These are phyloP conservation scores for Gadus macrocephalus DNA, from an alignment of 2,113 vertebrate genomes.

Conservation along the genomic window DNA sequence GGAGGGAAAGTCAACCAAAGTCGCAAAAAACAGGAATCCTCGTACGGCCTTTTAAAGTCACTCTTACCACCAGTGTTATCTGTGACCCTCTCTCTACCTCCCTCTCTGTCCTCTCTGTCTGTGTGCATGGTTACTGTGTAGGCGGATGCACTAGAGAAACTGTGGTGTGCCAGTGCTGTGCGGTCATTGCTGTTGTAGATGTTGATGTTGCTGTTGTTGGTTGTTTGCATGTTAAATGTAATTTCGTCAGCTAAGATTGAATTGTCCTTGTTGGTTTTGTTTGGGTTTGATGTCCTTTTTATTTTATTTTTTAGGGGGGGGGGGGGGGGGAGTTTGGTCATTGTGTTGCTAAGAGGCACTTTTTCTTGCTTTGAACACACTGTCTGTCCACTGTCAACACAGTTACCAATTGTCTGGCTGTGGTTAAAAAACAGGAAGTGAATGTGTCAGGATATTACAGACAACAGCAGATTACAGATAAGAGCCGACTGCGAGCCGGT, in stretches of 20 bases:
- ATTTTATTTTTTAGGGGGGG: background rate
- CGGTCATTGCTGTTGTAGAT: constrained; percentile 22
- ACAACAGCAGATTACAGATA: background rate
- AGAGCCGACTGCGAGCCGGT: too few species aligned
- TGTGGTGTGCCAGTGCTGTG: constrained; percentile 37
- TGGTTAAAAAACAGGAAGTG: background rate
- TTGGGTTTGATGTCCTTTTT: constrained; percentile 18
- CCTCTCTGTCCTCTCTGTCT: constrained; percentile 22
- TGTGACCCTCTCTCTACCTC: constrained; percentile 19
- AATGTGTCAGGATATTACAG: constrained; percentile 25
- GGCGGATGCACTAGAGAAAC: constrained; percentile 51
- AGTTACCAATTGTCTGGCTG: too few species aligned
- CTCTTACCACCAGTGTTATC: too few species aligned
- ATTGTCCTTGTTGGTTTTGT: constrained; percentile 42
- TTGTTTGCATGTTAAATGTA: constrained; percentile 42
- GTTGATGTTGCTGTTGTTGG: constrained; percentile 26
- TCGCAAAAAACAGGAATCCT: too few species aligned
- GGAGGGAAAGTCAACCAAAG: too few species aligned
- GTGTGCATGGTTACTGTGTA: constrained; percentile 55
- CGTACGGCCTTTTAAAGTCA: too few species aligned
- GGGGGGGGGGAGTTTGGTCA: too few species aligned
- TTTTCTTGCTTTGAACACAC: constrained; percentile 29
- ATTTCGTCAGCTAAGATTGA: constrained; percentile 18
- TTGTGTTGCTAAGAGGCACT: background rate
- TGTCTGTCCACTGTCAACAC: background rate